Evolutionary conservation across 2,888 invertebrate species (phyloP).

Genomic region (Yponomeuta malinellus): DNA sequence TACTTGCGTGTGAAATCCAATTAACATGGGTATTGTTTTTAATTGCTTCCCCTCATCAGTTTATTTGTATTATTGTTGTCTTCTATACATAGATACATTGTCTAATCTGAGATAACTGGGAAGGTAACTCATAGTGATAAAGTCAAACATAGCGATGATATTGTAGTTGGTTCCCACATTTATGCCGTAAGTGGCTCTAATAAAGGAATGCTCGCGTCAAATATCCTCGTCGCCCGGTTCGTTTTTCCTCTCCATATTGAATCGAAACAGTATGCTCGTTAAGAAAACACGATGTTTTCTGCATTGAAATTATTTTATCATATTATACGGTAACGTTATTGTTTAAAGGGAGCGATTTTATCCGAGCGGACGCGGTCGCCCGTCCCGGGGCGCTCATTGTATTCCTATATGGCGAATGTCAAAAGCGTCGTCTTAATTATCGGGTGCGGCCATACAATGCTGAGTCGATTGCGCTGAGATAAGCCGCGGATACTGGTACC

Average conservation of each 20-base stretch:
- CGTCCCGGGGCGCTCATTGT: conserved; percentile 73
- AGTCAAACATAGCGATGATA: neutral
- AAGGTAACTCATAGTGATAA: neutral
- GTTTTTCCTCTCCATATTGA: conserved; percentile 13
- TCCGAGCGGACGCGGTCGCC: conserved; percentile 45
- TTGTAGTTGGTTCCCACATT: neutral
- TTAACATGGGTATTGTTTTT: conserved; percentile 23
- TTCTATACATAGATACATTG: neutral
- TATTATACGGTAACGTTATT: conserved; percentile 64
- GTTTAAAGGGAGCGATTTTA: conserved; percentile 69
- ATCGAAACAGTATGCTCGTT: conserved; percentile 44
- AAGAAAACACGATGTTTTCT: conserved; percentile 65
- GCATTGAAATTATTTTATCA: conserved; percentile 72
- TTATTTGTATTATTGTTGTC: conserved; percentile 2
- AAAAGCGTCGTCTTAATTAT: conserved; percentile 76
- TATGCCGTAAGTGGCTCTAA: neutral
- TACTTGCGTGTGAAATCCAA: conserved; percentile 1
- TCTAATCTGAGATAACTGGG: neutral
- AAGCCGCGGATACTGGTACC: conserved; percentile 59
- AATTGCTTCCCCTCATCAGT: conserved; percentile 9
- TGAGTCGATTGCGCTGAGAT: conserved; percentile 71
- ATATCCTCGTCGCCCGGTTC: neutral
- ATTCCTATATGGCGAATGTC: conserved; percentile 75
- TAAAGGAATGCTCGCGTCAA: conserved; percentile 6
- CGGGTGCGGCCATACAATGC: conserved; percentile 71